phyloP scores from a whole-genome alignment of 2,888 invertebrate genomes.

The Dasysyrphus tricinctus region DNA sequence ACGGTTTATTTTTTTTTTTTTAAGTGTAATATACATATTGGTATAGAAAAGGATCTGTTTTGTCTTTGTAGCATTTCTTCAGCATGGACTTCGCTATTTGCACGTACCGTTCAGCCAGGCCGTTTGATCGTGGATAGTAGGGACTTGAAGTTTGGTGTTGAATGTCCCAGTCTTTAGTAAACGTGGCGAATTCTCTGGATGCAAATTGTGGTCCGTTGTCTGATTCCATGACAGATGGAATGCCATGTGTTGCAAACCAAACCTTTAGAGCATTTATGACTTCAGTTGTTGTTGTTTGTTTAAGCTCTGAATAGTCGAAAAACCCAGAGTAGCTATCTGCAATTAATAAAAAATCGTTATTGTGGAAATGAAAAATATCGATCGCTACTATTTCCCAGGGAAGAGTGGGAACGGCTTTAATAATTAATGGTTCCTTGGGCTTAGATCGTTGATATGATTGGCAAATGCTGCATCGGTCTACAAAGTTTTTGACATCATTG shows the following conservation, averaged over 20 bases:
- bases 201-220: not conserved
- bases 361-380: not conserved
- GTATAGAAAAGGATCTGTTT: constrained; percentile 47
- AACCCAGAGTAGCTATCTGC: not conserved
- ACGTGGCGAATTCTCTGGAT: not conserved
- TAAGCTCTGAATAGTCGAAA: not conserved
- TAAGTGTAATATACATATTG: too few species aligned
- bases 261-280: not conserved
- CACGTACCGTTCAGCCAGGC: not conserved
- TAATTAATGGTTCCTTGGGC: not conserved
- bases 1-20: too few species aligned
- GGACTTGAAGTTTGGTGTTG: not conserved
- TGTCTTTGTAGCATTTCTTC: constrained; percentile 66
- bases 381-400: not conserved
- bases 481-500: not conserved
- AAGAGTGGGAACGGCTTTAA: not conserved
- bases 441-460: not conserved
- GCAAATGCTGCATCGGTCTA: not conserved
- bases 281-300: not conserved
- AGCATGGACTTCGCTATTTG: constrained; percentile 67
- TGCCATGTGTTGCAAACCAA: constrained; percentile 1
- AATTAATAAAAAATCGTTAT: constrained; percentile 5
- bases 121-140: not conserved
- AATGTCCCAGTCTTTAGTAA: not conserved
- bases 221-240: not conserved